These are phyloP conservation scores for Gadus macrocephalus DNA, from an alignment of 2,113 vertebrate species.

Conservation along the genomic window DNA sequence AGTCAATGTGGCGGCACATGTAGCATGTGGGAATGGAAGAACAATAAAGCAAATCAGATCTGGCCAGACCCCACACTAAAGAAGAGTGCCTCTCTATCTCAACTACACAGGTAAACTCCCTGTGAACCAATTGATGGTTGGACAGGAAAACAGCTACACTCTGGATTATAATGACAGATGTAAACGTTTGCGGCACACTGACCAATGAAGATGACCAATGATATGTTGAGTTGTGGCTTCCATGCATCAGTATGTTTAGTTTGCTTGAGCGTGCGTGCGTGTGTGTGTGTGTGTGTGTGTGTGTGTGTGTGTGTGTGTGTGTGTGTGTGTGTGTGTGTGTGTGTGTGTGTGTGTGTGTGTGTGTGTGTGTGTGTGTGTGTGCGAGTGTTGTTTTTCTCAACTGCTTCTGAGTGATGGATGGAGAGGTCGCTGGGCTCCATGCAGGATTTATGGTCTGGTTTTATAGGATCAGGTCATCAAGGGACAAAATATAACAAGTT, in stretches of 20 bases:
- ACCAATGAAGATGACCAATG: no score
- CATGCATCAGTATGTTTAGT: neutral
- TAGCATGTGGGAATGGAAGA: no score
- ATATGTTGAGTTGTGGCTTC: no score
- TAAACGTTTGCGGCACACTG: no score
- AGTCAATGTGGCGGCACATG: slow-evolving; percentile 42
- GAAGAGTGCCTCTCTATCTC: no score
- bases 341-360: neutral
- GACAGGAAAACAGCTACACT: no score
- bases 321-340: slow-evolving; percentile 11
- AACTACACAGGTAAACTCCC: no score
- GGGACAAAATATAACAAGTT: slow-evolving; percentile 48
- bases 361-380: neutral
- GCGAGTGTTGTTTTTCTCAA: slow-evolving; percentile 8
- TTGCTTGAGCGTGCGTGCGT: slow-evolving; percentile 2
- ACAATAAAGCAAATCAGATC: no score
- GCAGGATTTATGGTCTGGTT: slow-evolving; percentile 51
- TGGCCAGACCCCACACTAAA: no score
- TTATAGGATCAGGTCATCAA: slow-evolving; percentile 45
- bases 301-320: slow-evolving; percentile 3
- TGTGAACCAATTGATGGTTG: no score
- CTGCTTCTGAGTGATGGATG: slow-evolving; percentile 16
- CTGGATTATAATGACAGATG: no score
- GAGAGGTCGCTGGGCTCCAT: slow-evolving; percentile 20
- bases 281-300: neutral